A percentile compares a stretch with the other conserved stretches of the same genome.
phyloP scores from a whole-genome alignment of 2,888 invertebrate species.

The Nesidiocoris tenuis region DNA sequence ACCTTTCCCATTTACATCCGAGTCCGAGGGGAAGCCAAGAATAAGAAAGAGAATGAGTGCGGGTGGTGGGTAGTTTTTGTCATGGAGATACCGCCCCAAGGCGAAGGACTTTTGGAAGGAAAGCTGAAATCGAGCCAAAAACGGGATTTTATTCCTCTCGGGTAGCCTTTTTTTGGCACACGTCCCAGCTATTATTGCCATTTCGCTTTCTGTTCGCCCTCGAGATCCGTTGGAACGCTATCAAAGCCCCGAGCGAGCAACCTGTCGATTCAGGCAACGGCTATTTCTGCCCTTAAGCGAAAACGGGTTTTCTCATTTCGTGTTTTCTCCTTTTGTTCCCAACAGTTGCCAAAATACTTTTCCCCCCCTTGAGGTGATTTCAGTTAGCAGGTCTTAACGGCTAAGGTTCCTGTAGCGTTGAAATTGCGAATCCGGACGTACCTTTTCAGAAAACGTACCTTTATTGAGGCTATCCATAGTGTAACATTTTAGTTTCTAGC shows the following conservation, averaged over 20 bases:
- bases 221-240: slow-evolving; percentile 31
- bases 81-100: not conserved
- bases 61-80: not conserved
- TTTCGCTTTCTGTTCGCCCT: not conserved
- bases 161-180: slow-evolving; percentile 19
- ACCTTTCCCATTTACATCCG: slow-evolving; percentile 4
- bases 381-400: not conserved
- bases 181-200: slow-evolving; percentile 4
- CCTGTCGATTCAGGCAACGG: slow-evolving; percentile 34
- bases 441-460: too few relatives aligned
- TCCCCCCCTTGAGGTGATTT: not conserved
- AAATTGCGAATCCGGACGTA: too few relatives aligned
- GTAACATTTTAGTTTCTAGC: too few relatives aligned
- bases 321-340: not conserved
- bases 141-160: slow-evolving; percentile 16
- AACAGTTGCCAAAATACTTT: slow-evolving; percentile 16
- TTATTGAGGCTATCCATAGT: too few relatives aligned
- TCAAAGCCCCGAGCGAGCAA: slow-evolving; percentile 31
- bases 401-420: too few relatives aligned
- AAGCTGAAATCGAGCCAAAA: slow-evolving; percentile 28
- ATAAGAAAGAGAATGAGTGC: slow-evolving; percentile 2
- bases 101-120: not conserved
- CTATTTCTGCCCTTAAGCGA: not conserved
- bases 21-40: not conserved
- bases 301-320: slow-evolving; percentile 14